Base-by-base conservation (phyloP, 2,888 invertebrate species). In the Spisula solida region DNA sequence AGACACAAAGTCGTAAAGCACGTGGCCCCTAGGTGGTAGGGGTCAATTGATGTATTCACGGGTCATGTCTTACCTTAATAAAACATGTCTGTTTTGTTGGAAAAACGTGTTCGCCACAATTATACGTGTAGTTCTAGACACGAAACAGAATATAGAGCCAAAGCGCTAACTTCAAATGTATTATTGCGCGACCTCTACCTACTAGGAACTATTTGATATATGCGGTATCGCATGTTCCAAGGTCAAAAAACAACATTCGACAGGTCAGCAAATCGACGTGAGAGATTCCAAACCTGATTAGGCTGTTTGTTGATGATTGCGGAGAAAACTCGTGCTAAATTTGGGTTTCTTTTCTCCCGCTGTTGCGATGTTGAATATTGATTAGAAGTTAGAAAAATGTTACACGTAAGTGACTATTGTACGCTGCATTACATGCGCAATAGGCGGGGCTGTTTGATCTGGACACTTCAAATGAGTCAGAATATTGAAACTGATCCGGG, bases 161-260 rank as follows among this genome's bases (percentile, higher is more conserved):
- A 82, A 75, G n/a, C 31, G 70, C 31, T 34, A 25, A 25, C 75
- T 75, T 75, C 75, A 75, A 75, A 75, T 34, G 82, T 81, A 89
- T 91, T 60, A 84, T 55, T 89, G 66, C 88, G 87, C 88, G 88
- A 88, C 85, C 84, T 81, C 66, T 29, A 51, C 56, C 87, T 87
- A 85, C 85, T 83, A 56, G 85, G 88, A 91, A 88, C 91, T 91
- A 87, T 88, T 91, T 88, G 91, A 91, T 91, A 85, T 89, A 91
- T 41, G 41, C 79, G 81, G 79, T 80, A 87, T 56, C 80, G 51
- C 31, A 80, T 82, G 87, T 91, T 87, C 85, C 82, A 55, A 87
- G 91, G 91, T 91, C 87, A 91, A 82, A 66, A 80, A 47, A 81
- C 70, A 85, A 86, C 89, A 84, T 88, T 79, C 78, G 29, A 75